phyloP scores from a whole-genome alignment of 1,140 invertebrate species.

The Leptoteleia sp. region DNA sequence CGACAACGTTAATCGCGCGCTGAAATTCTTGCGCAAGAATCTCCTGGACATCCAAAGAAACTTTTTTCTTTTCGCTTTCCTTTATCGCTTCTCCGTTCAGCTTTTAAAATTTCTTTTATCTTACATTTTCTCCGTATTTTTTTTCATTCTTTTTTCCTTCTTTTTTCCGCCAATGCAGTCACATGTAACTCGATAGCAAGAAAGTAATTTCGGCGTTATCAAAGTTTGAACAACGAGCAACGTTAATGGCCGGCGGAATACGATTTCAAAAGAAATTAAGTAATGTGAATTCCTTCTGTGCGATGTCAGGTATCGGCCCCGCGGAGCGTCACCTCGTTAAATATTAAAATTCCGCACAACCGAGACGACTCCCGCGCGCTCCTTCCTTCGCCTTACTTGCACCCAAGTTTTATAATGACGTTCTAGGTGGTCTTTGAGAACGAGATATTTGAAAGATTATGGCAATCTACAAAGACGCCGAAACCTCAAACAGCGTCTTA shows the following conservation, averaged over 20 bases:
- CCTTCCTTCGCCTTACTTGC: slow-evolving; percentile 47
- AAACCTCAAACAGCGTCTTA: slow-evolving; percentile 60
- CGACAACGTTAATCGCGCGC: no score
- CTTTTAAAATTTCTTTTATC: no score
- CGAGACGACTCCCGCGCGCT: slow-evolving; percentile 30
- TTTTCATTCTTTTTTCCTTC: neutral
- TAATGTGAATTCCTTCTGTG: slow-evolving; percentile 75
- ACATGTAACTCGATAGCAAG: slow-evolving; percentile 65
- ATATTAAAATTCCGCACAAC: slow-evolving; percentile 73
- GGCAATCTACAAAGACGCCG: slow-evolving; percentile 72
- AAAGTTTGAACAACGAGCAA: slow-evolving; percentile 71
- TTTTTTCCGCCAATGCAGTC: no score
- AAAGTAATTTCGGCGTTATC: slow-evolving; percentile 72
- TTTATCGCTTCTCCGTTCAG: no score
- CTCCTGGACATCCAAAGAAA: neutral
- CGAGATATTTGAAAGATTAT: slow-evolving; percentile 80
- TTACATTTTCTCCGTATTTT: no score
- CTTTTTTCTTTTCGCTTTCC: no score
- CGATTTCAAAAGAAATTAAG: slow-evolving; percentile 79
- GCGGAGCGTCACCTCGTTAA: slow-evolving; percentile 73
- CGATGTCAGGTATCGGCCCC: no score
- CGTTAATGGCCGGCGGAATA: slow-evolving; percentile 78
- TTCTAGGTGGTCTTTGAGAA: slow-evolving; percentile 72
- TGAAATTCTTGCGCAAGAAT: neutral
- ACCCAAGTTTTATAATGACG: slow-evolving; percentile 73